Evolutionary conservation across 2,113 vertebrate genomes (phyloP).

Genomic region (Etheostoma spectabile): DNA sequence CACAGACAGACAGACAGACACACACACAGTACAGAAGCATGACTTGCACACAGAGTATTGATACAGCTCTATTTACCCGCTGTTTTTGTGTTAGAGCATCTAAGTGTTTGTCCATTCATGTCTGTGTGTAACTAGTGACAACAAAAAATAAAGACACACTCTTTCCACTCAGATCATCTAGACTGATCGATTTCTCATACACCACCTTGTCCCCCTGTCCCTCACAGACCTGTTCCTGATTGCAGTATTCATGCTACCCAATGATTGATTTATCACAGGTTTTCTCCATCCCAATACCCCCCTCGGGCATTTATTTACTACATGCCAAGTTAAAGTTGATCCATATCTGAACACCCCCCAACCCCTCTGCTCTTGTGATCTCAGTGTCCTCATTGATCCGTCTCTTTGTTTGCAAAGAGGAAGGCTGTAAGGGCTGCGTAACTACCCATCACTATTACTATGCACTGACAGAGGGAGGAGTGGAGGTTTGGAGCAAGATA

Average conservation of each 20-base stretch:
- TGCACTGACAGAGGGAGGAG: constrained; percentile 26
- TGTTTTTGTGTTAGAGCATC: constrained; percentile 13
- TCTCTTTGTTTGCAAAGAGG: constrained; percentile 54
- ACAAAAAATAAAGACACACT: not conserved
- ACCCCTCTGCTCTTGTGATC: constrained; percentile 63
- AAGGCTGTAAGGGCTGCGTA: constrained; percentile 50
- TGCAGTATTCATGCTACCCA: constrained; percentile 41
- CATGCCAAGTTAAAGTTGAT: constrained; percentile 71
- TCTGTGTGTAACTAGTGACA: constrained; percentile 17
- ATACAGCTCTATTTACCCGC: constrained; percentile 35
- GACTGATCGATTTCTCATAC: constrained; percentile 45
- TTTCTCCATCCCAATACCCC: constrained; percentile 46
- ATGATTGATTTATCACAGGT: constrained; percentile 63
- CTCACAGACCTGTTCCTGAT: constrained; percentile 38
- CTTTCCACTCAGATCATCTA: constrained; percentile 54
- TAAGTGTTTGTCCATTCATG: constrained; percentile 15
- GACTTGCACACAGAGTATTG: constrained; percentile 19
- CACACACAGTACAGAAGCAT: constrained; percentile 6
- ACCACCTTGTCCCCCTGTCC: constrained; percentile 27
- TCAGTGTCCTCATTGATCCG: constrained; percentile 64
- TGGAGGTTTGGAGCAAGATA: constrained; percentile 9
- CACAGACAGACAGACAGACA: constrained; percentile 13
- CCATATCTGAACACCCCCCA: constrained; percentile 68
- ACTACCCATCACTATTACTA: constrained; percentile 41
- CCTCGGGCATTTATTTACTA: constrained; percentile 64